phyloP scores from a whole-genome alignment of 2,888 invertebrate species.

The Standfussiana lucernea region DNA sequence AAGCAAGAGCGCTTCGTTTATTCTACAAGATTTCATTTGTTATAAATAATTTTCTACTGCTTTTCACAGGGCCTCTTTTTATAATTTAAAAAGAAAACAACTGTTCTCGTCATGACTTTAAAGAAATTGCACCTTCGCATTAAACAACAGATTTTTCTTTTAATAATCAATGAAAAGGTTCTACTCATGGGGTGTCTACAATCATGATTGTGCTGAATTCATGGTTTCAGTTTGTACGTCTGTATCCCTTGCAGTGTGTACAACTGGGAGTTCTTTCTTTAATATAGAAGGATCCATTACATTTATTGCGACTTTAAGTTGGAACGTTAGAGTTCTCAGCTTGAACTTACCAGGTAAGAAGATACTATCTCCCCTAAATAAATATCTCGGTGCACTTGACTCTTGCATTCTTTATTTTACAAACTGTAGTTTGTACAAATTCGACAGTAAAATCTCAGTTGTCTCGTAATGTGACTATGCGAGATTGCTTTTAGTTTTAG shows the following conservation, averaged over 20 bases:
- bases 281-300: background rate
- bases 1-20: background rate
- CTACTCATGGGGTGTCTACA: background rate
- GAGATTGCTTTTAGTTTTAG: slow-evolving; percentile 39
- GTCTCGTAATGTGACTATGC: slow-evolving; percentile 25
- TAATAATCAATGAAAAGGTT: no score
- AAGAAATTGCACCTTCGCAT: background rate
- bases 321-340: background rate
- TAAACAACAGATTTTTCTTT: background rate
- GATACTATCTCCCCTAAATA: background rate
- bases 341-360: background rate
- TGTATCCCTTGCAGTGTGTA: background rate
- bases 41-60: background rate
- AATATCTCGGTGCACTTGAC: background rate
- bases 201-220: background rate
- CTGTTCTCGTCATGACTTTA: no score
- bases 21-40: background rate
- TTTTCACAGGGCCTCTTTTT: background rate
- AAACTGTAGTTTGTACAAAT: slow-evolving; percentile 23
- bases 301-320: background rate
- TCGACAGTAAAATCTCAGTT: slow-evolving; percentile 9
- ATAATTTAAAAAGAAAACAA: no score
- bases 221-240: background rate
- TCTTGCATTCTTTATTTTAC: background rate
- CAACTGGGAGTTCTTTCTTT: background rate